A percentile compares a stretch with the other conserved stretches of the same genome.
Evolutionary conservation across 2,888 invertebrate genomes (phyloP).

Genomic region (Epirrhoe alternata): DNA sequence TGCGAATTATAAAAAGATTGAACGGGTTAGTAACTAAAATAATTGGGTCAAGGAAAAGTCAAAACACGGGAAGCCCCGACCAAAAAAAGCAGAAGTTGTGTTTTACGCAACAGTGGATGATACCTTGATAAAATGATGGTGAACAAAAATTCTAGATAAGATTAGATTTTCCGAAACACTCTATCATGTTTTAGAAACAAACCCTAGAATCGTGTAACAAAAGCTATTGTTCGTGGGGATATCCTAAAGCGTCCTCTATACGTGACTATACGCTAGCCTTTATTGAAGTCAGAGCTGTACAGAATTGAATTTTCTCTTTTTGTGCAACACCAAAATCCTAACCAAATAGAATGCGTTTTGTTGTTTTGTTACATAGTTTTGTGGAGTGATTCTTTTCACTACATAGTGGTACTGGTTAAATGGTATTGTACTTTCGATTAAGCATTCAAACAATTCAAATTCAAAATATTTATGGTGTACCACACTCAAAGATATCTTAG

Average conservation of each 20-base stretch:
- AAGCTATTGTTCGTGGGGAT: not conserved
- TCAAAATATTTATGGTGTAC: too few relatives aligned
- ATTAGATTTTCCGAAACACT: not conserved
- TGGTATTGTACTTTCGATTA: not conserved
- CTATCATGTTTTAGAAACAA: not conserved
- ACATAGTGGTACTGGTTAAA: not conserved
- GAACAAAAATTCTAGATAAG: too few relatives aligned
- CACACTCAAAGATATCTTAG: too few relatives aligned
- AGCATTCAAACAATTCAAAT: too few relatives aligned
- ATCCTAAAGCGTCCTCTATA: not conserved
- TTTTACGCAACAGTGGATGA: too few relatives aligned
- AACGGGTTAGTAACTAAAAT: too few relatives aligned
- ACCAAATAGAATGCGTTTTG: not conserved
- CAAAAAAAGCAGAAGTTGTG: too few relatives aligned
- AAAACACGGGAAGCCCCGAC: too few relatives aligned
- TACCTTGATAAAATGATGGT: too few relatives aligned
- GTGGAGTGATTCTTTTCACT: too few relatives aligned
- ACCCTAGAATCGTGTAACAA: not conserved
- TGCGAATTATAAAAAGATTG: too few relatives aligned
- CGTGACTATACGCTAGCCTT: not conserved
- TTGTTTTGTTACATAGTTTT: not conserved
- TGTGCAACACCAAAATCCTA: not conserved
- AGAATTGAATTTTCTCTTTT: not conserved
- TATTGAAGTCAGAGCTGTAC: not conserved
- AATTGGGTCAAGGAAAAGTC: too few relatives aligned